Percentiles rank a stretch among this genome's conserved stretches.
Conservation (phyloP, 2,797 vertebrate genomes). For the Melanogrammus aeglefinus region DNA sequence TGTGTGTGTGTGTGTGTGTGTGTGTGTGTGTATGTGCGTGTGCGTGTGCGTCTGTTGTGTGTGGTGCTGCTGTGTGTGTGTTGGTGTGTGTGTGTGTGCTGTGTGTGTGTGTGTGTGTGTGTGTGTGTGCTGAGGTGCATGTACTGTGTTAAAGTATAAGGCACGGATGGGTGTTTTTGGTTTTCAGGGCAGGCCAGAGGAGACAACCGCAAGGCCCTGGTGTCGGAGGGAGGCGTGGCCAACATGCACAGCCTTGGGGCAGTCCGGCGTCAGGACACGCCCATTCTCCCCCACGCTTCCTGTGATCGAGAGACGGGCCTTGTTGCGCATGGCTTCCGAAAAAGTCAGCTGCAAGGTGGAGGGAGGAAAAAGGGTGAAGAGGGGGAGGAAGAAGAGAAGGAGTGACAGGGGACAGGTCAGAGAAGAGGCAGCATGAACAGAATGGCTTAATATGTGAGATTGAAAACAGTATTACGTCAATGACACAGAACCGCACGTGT, state of each 20-base stretch:
- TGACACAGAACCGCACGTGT: background rate
- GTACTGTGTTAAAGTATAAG: conserved; percentile 83
- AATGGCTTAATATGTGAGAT: background rate
- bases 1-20: conserved; percentile 25
- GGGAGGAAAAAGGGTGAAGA: conserved; percentile 42
- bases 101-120: conserved; percentile 35
- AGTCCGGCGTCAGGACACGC: conserved; percentile 92
- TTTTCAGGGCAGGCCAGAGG: conserved; percentile 98
- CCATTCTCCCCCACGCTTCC: conserved; percentile 96
- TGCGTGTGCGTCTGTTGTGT: no score
- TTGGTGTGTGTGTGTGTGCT: conserved; percentile 22
- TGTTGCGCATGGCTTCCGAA: conserved; percentile 99
- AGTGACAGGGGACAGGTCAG: conserved; percentile 34
- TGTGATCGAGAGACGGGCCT: conserved; percentile 98
- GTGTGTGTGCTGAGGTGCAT: conserved; percentile 21
- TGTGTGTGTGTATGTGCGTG: conserved; percentile 19
- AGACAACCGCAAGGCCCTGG: conserved; percentile 95
- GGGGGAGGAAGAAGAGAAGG: conserved; percentile 17
- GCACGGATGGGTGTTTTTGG: conserved; percentile 98
- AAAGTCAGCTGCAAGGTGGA: conserved; percentile 84
- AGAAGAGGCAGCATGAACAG: background rate
- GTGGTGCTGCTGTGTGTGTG: no score
- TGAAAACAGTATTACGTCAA: background rate
- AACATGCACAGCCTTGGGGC: conserved; percentile 92
- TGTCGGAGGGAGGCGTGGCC: conserved; percentile 89